Conservation (phyloP, 2,888 invertebrate genomes). For the Callyntrura sp. region DNA sequence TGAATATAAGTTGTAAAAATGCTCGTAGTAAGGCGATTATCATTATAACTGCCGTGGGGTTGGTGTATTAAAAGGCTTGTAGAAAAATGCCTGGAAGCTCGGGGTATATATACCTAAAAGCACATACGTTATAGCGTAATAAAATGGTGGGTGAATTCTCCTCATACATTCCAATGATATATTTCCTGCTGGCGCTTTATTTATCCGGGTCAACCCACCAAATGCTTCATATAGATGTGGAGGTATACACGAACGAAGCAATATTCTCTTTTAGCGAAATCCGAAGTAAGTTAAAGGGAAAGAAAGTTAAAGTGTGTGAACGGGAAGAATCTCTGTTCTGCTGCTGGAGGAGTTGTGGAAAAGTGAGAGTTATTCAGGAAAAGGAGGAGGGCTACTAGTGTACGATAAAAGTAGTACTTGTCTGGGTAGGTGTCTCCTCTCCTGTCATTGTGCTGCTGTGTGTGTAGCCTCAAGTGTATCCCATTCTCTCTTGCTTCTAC, state of each 20-base stretch:
- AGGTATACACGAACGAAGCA: no score
- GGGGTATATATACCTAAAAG: conserved; percentile 8
- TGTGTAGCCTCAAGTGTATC: conserved; percentile 14
- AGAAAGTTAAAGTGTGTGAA: neutral
- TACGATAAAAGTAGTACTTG: conserved; percentile 14
- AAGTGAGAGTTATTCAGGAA: conserved; percentile 22
- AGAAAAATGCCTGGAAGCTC: neutral
- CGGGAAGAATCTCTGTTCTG: conserved; percentile 4
- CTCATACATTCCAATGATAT: conserved; percentile 51
- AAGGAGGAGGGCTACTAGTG: conserved; percentile 8
- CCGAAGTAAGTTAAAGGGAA: neutral
- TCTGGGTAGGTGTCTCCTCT: conserved; percentile 9
- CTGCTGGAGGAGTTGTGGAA: neutral
- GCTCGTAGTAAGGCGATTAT: neutral
- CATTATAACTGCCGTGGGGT: neutral
- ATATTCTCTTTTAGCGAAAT: neutral
- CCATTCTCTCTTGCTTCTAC: neutral
- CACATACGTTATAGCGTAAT: neutral
- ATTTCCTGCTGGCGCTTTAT: conserved; percentile 46
- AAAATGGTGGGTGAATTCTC: conserved; percentile 23
- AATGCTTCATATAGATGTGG: neutral
- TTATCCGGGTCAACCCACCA: conserved; percentile 55
- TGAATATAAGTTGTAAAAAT: neutral
- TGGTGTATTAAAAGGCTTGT: neutral
- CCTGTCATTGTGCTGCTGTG: neutral